Base-by-base conservation (phyloP, 1,140 invertebrate genomes). In the Tetramorium simillimum region DNA sequence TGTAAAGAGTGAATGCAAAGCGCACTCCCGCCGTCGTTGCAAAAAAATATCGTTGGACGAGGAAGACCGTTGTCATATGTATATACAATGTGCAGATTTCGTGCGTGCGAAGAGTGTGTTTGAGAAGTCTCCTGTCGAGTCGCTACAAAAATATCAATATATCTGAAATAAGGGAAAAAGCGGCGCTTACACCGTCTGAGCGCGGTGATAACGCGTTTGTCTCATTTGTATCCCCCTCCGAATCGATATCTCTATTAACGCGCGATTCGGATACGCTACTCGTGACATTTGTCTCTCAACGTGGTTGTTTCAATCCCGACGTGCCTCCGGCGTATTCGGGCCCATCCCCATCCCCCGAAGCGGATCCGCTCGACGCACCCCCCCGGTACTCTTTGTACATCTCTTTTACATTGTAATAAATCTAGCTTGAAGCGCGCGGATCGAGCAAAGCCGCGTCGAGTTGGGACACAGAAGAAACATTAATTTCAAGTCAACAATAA, bases 21-120 rank as follows among this genome's bases (percentile, higher is more conserved):
- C 60, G 43, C 72, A 21, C 43, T 46, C 56, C 58, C 80, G 80
- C 21, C 80, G n/a, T 84, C 80, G 69, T 84, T 84, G 28, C 70
- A 80, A 78, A 86, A 86, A 67, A 89, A 49, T 37, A 86, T 89
- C 76, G 69, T 65, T 75, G 63, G 80, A n/a, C 78, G 77, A 86
- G 89, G 89, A 90, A 90, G 88, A 89, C 89, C 65, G 70, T 87
- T 56, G 65, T 69, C 37, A 60, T 75, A 73, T 84, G 43, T 84
- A 84, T 75, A 49, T 63, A 84, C 67, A 84, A 33, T 75, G 86
- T 85, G 88, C 49, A 73, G 69, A 69, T 78, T 53, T 89, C n/a
- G 33, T 49, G 78, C 73, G 33, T 62, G 69, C 28, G 53, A 46
- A 58, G 69, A 63, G 24, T 62, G 51, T 80, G 12, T 21, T n/a